phyloP scores from a whole-genome alignment of 2,888 invertebrate genomes.

The Sicus ferrugineus region DNA sequence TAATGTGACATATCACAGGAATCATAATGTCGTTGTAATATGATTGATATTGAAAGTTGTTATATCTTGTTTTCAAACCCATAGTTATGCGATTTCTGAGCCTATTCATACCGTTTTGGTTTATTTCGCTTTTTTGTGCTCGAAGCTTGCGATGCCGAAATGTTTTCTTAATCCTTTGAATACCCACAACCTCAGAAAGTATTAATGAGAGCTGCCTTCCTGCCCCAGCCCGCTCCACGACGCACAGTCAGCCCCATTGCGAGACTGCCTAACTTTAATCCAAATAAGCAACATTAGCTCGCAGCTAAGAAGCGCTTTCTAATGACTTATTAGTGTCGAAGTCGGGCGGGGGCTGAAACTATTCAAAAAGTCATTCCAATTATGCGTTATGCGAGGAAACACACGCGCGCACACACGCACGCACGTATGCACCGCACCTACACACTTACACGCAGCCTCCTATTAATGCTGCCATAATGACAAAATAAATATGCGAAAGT shows the following conservation, averaged over 20 bases:
- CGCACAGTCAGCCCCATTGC: not conserved
- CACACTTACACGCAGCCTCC: slow-evolving; percentile 14
- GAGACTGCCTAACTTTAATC: slow-evolving; percentile 40
- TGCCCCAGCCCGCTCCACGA: not conserved
- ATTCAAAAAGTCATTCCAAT: slow-evolving; percentile 63
- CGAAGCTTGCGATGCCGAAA: too few species aligned
- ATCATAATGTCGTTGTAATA: too few species aligned
- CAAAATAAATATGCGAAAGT: slow-evolving; percentile 64
- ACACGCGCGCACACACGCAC: slow-evolving; percentile 22
- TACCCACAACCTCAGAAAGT: too few species aligned
- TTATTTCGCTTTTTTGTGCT: too few species aligned
- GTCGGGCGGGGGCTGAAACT: slow-evolving; percentile 48
- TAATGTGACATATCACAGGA: too few species aligned
- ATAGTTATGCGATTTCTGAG: too few species aligned
- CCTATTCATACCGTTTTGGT: too few species aligned
- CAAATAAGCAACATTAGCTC: slow-evolving; percentile 58
- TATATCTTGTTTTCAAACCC: too few species aligned
- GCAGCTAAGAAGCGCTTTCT: slow-evolving; percentile 46
- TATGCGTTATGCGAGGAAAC: slow-evolving; percentile 41
- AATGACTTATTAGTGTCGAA: slow-evolving; percentile 55
- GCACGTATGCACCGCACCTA: slow-evolving; percentile 19
- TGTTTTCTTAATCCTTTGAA: slow-evolving; percentile 4
- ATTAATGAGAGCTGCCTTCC: not conserved
- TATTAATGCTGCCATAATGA: slow-evolving; percentile 61
- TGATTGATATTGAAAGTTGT: too few species aligned